A percentile compares a stretch with the other conserved stretches of the same genome.
Evolutionary conservation across 2,888 invertebrate genomes (phyloP).

Genomic region (Nomada goodeniana): DNA sequence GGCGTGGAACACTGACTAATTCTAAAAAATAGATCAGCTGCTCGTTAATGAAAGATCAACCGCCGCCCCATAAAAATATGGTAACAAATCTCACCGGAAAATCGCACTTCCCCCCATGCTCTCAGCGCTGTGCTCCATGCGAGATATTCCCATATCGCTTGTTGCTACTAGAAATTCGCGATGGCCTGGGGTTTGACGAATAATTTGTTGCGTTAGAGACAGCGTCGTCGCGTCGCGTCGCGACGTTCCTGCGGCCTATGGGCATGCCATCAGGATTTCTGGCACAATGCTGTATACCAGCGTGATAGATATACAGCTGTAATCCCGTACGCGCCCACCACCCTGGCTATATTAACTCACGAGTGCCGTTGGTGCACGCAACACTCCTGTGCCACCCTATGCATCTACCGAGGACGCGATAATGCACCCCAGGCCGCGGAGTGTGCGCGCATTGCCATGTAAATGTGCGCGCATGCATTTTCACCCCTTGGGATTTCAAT

Average conservation of each 20-base stretch:
- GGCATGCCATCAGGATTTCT: conserved; percentile 79
- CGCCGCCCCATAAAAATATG: too few relatives aligned
- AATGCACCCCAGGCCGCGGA: conserved; percentile 44
- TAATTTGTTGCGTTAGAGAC: conserved; percentile 74
- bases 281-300: conserved; percentile 81
- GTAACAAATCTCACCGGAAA: too few relatives aligned
- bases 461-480: conserved; percentile 44
- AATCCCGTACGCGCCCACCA: conserved; percentile 68
- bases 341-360: conserved; percentile 74
- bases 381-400: conserved; percentile 48
- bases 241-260: conserved; percentile 67
- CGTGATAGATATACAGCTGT: conserved; percentile 80
- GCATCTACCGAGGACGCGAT: conserved; percentile 54
- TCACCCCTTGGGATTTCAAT: conserved; percentile 42
- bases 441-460: conserved; percentile 63
- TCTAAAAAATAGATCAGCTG: too few relatives aligned
- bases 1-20: too few relatives aligned
- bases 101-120: too few relatives aligned
- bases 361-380: conserved; percentile 59
- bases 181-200: conserved; percentile 60
- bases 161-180: conserved; percentile 16
- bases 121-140: too few relatives aligned
- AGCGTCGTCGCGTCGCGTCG: conserved; percentile 25
- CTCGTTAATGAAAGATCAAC: too few relatives aligned
- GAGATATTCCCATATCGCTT: too few relatives aligned